Evolutionary conservation across 2,888 invertebrate species (phyloP).

Genomic region (Laothoe populi): DNA sequence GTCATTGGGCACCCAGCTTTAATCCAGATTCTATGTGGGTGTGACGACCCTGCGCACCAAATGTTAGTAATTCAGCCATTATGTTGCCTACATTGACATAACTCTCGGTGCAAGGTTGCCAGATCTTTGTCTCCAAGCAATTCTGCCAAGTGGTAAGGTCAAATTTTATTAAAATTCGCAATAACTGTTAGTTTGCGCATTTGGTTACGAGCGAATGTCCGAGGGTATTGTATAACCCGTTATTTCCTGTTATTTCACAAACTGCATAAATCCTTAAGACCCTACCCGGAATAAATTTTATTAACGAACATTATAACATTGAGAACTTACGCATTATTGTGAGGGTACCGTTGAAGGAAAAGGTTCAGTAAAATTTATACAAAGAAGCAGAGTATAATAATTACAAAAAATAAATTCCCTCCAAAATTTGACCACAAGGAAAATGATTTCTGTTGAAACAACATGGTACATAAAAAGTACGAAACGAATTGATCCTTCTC

Average conservation of each 20-base stretch:
- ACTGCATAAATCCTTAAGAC: constrained; percentile 8
- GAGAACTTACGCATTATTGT: not conserved
- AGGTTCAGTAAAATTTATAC: not conserved
- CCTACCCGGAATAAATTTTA: constrained; percentile 8
- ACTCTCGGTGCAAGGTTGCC: constrained; percentile 41
- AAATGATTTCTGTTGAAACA: too few species aligned
- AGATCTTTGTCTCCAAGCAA: constrained; percentile 63
- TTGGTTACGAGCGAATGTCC: constrained; percentile 32
- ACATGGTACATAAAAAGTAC: too few species aligned
- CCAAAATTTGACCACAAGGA: too few species aligned
- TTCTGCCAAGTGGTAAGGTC: constrained; percentile 71
- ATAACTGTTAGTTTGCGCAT: constrained; percentile 47
- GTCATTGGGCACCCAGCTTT: constrained; percentile 40
- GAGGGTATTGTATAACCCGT: constrained; percentile 19
- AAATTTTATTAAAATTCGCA: constrained; percentile 56
- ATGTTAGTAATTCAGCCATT: constrained; percentile 63
- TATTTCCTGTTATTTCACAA: constrained; percentile 26
- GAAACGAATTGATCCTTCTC: too few species aligned
- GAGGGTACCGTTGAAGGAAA: not conserved
- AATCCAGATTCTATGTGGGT: constrained; percentile 51
- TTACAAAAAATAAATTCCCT: too few species aligned
- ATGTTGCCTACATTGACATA: constrained; percentile 51
- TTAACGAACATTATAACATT: constrained; percentile 3
- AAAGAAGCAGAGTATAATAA: too few species aligned
- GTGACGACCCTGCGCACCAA: constrained; percentile 60